Evolutionary conservation across 64 coral and sea anemone species (phyloP), one percentile per base, ranked within the genome.

Genomic region (Actinia equina): DNA sequence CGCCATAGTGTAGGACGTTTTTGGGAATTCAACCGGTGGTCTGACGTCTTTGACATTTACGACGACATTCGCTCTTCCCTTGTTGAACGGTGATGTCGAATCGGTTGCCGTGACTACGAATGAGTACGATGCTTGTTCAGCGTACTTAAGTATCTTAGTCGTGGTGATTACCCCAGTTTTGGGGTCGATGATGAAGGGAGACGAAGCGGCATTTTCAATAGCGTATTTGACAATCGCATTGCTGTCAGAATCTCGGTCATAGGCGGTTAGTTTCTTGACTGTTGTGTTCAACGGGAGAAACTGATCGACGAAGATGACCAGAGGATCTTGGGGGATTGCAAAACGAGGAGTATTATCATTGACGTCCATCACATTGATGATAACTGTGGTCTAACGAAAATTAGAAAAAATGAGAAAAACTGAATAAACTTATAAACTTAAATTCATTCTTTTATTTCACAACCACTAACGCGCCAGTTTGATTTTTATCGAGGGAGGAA

Each of bases 331-430:
- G 9, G 93, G 87, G 2, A 88, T 89, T 5, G 95, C 92, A 17
- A 98, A 98, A 20, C 92, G 78, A 27, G 95, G 95, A 16, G 77
- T 19, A 59, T 94, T 98, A 44, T 98, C 95, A 82, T 98, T 94
- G 9, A 98, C 82, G 45, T 98, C 93, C 17, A 51, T 87, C 18
- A 98, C 93, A 46, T 92, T 51, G n/a, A 98, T 88, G 44, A 89
- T 69, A 44, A 98, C 30, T 63, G 85, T 83, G 17, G 87, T 79
- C 95, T 98, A 37, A 45, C 9, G 52, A 80, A 80, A 80, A 52
- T 19, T 6, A 80, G 10, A 7, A 6, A 37, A 27, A 27, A 71
- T 71, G 41, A 30, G 22, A 19, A 22, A 22, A 20, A 23, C 22
- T 20, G 13, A 57, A 57, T 57, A 57, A 57, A 57, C 30, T 37